Conservation (phyloP, 2,113 vertebrate genomes). For the Blennius ocellaris region DNA sequence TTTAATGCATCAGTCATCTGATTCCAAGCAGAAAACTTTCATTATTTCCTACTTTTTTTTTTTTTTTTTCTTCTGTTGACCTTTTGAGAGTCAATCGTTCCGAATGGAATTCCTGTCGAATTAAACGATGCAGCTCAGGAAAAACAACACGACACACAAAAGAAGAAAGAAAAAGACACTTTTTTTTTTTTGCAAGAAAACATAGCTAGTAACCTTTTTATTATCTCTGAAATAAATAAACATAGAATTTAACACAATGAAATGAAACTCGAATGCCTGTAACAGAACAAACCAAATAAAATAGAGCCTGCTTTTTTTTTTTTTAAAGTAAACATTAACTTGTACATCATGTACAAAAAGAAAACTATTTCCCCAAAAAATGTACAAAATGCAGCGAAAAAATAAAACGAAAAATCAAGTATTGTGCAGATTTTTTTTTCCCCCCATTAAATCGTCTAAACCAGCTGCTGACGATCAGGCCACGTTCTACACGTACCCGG, state of each 20-base stretch:
- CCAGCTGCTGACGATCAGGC: constrained; percentile 46
- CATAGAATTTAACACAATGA: constrained; percentile 85
- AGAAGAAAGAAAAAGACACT: not conserved
- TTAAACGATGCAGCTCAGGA: too few relatives aligned
- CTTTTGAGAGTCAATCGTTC: too few relatives aligned
- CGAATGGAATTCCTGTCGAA: too few relatives aligned
- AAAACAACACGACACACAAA: not conserved
- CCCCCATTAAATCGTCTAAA: constrained; percentile 11
- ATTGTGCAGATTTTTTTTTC: constrained; percentile 72
- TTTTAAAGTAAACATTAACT: constrained; percentile 79
- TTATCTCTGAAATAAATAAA: constrained; percentile 92
- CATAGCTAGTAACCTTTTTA: constrained; percentile 72
- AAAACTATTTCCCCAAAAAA: constrained; percentile 77
- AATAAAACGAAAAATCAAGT: constrained; percentile 73
- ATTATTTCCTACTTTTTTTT: too few relatives aligned
- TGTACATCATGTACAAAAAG: constrained; percentile 82
- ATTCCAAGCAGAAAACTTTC: too few relatives aligned
- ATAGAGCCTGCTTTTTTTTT: constrained; percentile 68
- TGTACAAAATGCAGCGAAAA: constrained; percentile 83
- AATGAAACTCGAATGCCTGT: constrained; percentile 85
- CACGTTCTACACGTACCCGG: too few relatives aligned
- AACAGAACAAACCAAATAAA: too few relatives aligned
- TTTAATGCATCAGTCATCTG: too few relatives aligned
- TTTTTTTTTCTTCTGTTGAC: too few relatives aligned
- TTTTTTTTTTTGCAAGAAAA: constrained; percentile 46